phyloP scores from a whole-genome alignment of 2,888 invertebrate genomes.

The Metellina segmentata region DNA sequence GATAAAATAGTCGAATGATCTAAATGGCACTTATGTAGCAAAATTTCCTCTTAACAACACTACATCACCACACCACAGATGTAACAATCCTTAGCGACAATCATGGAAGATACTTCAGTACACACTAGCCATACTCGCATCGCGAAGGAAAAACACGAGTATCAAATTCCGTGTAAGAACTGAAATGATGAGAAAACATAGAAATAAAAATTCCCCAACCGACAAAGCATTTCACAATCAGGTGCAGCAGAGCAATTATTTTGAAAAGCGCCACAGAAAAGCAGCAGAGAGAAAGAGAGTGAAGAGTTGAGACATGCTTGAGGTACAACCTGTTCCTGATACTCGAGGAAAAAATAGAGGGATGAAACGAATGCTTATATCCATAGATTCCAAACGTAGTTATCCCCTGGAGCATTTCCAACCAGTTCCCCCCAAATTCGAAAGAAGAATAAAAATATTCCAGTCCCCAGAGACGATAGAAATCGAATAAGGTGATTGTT shows the following conservation, averaged over 20 bases:
- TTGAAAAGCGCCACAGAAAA: constrained; percentile 25
- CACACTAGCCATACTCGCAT: not conserved
- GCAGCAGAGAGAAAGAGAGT: not conserved
- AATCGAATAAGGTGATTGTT: constrained; percentile 74
- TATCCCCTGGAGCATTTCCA: constrained; percentile 62
- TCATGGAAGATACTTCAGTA: not conserved
- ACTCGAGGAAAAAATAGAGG: constrained; percentile 4
- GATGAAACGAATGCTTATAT: constrained; percentile 67
- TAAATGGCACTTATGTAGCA: no score
- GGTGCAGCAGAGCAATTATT: constrained; percentile 48
- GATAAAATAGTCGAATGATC: no score
- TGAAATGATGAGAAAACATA: not conserved
- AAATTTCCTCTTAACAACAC: not conserved
- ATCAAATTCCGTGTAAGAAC: not conserved
- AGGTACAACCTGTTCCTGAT: constrained; percentile 19
- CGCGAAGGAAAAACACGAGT: not conserved
- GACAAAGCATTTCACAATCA: constrained; percentile 30
- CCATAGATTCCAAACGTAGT: constrained; percentile 60
- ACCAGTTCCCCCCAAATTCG: constrained; percentile 56
- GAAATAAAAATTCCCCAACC: constrained; percentile 5
- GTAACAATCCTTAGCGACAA: not conserved
- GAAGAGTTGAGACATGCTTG: not conserved
- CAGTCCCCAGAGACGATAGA: constrained; percentile 60
- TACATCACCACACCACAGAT: not conserved
- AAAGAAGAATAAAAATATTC: constrained; percentile 55